Conservation (phyloP, 2,797 vertebrate species). For the Lycodopsis pacificus region DNA sequence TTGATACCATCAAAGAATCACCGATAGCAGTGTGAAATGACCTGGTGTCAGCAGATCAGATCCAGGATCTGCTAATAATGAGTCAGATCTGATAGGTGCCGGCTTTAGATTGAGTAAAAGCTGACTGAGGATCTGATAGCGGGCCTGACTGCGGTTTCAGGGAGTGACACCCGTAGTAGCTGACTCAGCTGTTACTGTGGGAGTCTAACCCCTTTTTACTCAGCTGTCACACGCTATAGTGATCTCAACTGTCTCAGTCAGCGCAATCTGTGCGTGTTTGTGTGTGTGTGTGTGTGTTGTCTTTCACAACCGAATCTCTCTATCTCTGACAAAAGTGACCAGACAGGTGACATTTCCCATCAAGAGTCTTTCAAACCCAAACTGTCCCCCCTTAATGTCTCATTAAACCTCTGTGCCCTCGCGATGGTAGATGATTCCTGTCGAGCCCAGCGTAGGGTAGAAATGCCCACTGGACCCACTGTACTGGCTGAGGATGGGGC, state of each 20-base stretch:
- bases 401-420: constrained; percentile 94
- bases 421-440: constrained; percentile 88
- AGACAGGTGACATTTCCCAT: constrained; percentile 37
- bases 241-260: constrained; percentile 75
- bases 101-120: constrained; percentile 69
- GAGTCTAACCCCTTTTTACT: constrained; percentile 77
- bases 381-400: constrained; percentile 18
- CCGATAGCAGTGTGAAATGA: constrained; percentile 72
- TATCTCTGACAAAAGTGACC: constrained; percentile 43
- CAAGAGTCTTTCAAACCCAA: constrained; percentile 44
- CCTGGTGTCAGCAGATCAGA: constrained; percentile 81
- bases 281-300: constrained; percentile 36
- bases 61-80: constrained; percentile 76
- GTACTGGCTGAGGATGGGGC: constrained; percentile 91
- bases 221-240: constrained; percentile 72
- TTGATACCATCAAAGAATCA: constrained; percentile 68
- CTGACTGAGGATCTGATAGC: constrained; percentile 77
- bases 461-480: constrained; percentile 89
- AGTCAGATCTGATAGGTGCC: constrained; percentile 77
- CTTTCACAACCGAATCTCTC: constrained; percentile 39
- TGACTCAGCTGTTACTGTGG: constrained; percentile 86
- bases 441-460: constrained; percentile 88
- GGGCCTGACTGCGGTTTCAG: constrained; percentile 60
- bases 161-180: constrained; percentile 66
- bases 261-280: constrained; percentile 61